Evolutionary conservation across 2,797 vertebrate species (phyloP).

Genomic region (Argentina silus): DNA sequence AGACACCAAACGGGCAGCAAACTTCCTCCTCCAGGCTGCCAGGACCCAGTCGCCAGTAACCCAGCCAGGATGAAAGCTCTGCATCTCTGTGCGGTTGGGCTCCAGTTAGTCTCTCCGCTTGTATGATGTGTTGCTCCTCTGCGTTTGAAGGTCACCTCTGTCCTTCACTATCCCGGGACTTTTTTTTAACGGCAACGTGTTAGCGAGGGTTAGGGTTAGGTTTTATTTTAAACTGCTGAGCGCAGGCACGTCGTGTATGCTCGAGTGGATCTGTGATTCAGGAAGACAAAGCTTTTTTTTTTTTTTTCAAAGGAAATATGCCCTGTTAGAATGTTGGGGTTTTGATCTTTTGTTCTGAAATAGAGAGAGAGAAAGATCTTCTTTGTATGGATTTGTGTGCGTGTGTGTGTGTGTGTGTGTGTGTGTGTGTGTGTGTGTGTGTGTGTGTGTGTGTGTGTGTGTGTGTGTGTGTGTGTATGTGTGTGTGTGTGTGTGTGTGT

Average conservation of each 20-base stretch:
- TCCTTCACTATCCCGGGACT: conserved; percentile 23
- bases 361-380: too few relatives aligned
- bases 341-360: background rate
- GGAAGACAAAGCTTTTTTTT: background rate
- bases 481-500: background rate
- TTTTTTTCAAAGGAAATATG: background rate
- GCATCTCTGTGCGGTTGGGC: conserved; percentile 25
- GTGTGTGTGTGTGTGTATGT: background rate
- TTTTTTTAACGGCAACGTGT: background rate
- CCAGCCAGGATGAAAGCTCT: conserved; percentile 44
- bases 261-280: background rate
- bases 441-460: background rate
- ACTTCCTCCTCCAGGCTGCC: conserved; percentile 44
- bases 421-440: background rate
- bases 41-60: conserved; percentile 46
- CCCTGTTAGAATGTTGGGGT: background rate
- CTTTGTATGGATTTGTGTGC: too few relatives aligned
- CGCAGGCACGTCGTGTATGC: conserved; percentile 1
- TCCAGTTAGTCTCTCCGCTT: conserved; percentile 18
- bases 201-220: background rate
- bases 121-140: conserved; percentile 21
- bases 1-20: conserved; percentile 40
- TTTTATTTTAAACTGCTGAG: conserved; percentile 4
- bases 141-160: conserved; percentile 3
- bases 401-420: background rate